Base-by-base conservation (phyloP, 2,888 invertebrate species). In the Aelia acuminata region DNA sequence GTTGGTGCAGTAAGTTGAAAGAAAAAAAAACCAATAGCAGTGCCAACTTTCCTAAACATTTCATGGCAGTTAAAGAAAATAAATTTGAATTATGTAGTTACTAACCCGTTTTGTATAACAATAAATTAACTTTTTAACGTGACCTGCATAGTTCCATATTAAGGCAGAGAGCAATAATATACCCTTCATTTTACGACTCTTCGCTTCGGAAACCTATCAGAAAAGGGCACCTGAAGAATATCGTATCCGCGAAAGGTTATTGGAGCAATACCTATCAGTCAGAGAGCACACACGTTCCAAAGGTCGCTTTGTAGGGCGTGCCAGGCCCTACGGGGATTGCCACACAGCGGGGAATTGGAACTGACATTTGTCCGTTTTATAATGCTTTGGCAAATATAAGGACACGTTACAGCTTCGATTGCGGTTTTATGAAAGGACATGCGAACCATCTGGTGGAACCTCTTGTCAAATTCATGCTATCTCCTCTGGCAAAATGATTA, bases 161-260 rank as follows among this genome's bases (percentile, higher is more conserved):
- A 35, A 26, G 5, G 31, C 18, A 8, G 4, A 47, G 43, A 13
- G 13, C 22, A 0, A 43, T 10, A 20, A 11, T 5, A 43, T 15
- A 47, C 3, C 22, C 13, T 4, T 20, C 43, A n/a, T 4, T 47
- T 43, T 10, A 75, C 35, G 75, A 75, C 75, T 31, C 8, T 26
- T 39, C 15, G 22, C n/a, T 22, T 80, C 43, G 80, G n/a, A 43
- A 80, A 43, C 80, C 43, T 80, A 80, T 80, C 13, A 43, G 22
- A n/a, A 75, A 75, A 80, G 80, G 80, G 80, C 80, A 80, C 43
- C n/a, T 80, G 80, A 43, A 80, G 80, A 80, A 80, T 43, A 80
- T 13, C 35, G 3, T 3, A 3, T 15, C 13, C 0, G 3, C 11
- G 43, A 80, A 80, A 80, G 80, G 80, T 80, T 47, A 47, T n/a